Evolutionary conservation across 1,140 invertebrate genomes (phyloP), one percentile per base, ranked within the genome.

Genomic region (Akabosia matsudoensis): DNA sequence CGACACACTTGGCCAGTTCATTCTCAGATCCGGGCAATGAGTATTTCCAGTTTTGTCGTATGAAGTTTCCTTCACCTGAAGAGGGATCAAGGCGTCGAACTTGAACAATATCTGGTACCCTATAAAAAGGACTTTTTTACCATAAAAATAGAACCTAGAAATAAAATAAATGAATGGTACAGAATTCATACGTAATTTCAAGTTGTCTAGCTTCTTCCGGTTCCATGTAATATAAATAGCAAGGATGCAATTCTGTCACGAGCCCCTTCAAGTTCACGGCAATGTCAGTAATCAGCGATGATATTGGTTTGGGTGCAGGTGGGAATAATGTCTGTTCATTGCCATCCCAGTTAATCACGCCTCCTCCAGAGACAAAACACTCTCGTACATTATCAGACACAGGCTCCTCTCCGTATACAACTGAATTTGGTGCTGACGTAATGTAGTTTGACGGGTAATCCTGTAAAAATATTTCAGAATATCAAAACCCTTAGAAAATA

Each of bases 31-130:
- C 76, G 1, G 2, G 18, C 1, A 22, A 24, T 28, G 13, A 33
- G 37, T 77, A 74, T 31, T 77, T 74, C 76, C 76, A 77, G 7
- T 3, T 74, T 51, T 64, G 2, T 26, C 13, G 10, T 16, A 77
- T 24, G 61, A 77, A 77, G 14, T 74, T 28, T 1, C 22, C 2
- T 2, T 52, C 76, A 2, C 30, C n/a, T 26, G 74, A 10, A 10
- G 37, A 33, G 14, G 56, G 16, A 37, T 77, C 31, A 1, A 77
- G 64, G 4, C 34, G 24, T 26, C 24, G 7, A 3, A 76, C n/a
- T 64, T 73, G 45, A 4, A 51, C 18, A 71, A 70, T 70, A 10
- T 13, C 28, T 10, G 7, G 14, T 24, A 61, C 24, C 24, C 3
- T 7, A 14, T 61, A 61, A 61, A 61, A 61, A 14, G n/a, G n/a